Percentiles rank a stretch among this genome's conserved stretches.
Evolutionary conservation across 2,888 invertebrate genomes (phyloP).

Genomic region (Latrodectus hesperus): DNA sequence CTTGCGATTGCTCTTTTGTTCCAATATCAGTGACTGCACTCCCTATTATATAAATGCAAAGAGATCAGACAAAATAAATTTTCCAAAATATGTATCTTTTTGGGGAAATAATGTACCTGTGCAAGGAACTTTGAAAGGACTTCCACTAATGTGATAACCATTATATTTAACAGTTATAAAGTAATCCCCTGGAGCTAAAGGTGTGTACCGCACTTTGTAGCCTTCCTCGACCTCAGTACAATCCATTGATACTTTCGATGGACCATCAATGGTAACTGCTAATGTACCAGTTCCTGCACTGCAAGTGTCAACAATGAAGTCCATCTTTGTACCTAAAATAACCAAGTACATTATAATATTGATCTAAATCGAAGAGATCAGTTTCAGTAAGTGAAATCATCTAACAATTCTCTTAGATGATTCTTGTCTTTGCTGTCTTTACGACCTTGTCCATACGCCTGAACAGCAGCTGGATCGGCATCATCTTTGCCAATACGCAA

Average conservation of each 20-base stretch:
- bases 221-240: constrained; percentile 95
- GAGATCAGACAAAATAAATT: no score
- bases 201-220: constrained; percentile 97
- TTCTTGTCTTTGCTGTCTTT: constrained; percentile 89
- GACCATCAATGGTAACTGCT: constrained; percentile 96
- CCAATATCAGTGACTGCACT: constrained; percentile 91
- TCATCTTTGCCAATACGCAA: constrained; percentile 93
- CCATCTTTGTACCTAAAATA: constrained; percentile 85
- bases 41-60: constrained; percentile 77
- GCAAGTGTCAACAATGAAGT: constrained; percentile 96
- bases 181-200: constrained; percentile 96
- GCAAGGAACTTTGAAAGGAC: constrained; percentile 90
- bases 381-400: not conserved
- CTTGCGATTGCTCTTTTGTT: constrained; percentile 93
- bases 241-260: constrained; percentile 93
- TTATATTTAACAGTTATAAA: constrained; percentile 97
- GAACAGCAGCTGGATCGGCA: constrained; percentile 95
- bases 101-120: constrained; percentile 73
- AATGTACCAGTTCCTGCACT: constrained; percentile 96
- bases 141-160: constrained; percentile 95
- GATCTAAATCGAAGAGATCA: constrained; percentile 67
- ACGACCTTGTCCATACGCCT: constrained; percentile 90
- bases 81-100: no score
- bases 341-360: not conserved
- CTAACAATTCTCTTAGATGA: not conserved